These are phyloP conservation scores for Hoplostethus mediterraneus DNA, from an alignment of 2,797 vertebrate genomes.

Conservation along the genomic window DNA sequence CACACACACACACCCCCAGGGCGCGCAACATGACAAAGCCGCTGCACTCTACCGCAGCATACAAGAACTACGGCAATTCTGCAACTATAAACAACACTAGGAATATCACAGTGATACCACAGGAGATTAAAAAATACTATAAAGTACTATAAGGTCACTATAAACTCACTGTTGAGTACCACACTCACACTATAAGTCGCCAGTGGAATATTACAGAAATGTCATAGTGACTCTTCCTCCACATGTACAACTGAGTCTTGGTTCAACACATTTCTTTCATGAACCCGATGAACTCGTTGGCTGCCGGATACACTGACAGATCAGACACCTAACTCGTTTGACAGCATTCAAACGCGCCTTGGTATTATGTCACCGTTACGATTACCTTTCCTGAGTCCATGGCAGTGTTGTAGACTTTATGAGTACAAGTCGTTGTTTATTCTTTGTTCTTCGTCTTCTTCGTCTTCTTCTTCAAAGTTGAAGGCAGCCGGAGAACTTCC, in stretches of 20 bases:
- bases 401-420: conserved; percentile 7
- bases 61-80: no score
- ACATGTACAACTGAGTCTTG: conserved; percentile 22
- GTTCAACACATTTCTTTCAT: not conserved
- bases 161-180: no score
- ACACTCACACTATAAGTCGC: no score
- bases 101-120: no score
- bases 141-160: no score
- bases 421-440: not conserved
- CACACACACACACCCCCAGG: no score
- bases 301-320: conserved; percentile 17
- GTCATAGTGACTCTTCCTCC: not conserved
- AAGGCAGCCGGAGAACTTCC: conserved; percentile 18
- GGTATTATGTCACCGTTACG: not conserved
- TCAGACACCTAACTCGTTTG: conserved; percentile 17
- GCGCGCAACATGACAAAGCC: no score
- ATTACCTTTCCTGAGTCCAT: conserved; percentile 83
- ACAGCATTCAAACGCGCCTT: not conserved
- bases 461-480: conserved; percentile 13
- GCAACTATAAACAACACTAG: no score
- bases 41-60: no score
- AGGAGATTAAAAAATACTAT: no score
- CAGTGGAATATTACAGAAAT: not conserved
- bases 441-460: conserved; percentile 24
- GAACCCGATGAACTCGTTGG: conserved; percentile 27